Evolutionary conservation across 1,140 invertebrate species (phyloP).

Genomic region (Argopecten irradians): DNA sequence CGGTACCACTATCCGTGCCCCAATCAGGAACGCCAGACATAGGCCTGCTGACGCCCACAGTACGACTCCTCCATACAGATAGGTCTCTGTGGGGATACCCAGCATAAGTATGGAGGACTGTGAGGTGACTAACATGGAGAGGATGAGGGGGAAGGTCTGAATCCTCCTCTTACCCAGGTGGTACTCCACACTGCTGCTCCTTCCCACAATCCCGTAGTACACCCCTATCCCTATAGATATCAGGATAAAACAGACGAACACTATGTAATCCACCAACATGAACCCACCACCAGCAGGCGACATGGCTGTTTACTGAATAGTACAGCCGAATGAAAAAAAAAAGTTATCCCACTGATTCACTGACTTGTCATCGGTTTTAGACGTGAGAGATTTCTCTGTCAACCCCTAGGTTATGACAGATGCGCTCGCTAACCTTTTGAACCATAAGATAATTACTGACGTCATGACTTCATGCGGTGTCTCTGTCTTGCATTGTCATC

Average conservation of each 20-base stretch:
- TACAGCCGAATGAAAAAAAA: too few relatives aligned
- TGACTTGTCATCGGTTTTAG: too few relatives aligned
- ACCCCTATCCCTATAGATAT: constrained; percentile 83
- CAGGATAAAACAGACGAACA: constrained; percentile 44
- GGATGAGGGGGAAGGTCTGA: constrained; percentile 35
- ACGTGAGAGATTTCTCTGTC: too few relatives aligned
- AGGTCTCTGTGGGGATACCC: constrained; percentile 51
- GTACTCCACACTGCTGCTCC: constrained; percentile 89
- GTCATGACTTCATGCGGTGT: too few relatives aligned
- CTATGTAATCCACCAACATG: constrained; percentile 47
- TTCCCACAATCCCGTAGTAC: constrained; percentile 88
- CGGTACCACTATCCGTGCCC: constrained; percentile 42
- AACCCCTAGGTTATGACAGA: too few relatives aligned
- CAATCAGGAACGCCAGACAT: constrained; percentile 24
- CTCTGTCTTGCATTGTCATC: too few relatives aligned
- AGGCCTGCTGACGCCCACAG: constrained; percentile 34
- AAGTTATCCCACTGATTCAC: too few relatives aligned
- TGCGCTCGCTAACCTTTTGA: too few relatives aligned
- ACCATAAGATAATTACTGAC: too few relatives aligned
- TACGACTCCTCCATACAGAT: constrained; percentile 40
- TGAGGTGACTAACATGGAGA: constrained; percentile 50
- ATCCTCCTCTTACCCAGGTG: constrained; percentile 81
- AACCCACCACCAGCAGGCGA: too few relatives aligned
- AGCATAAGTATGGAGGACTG: constrained; percentile 52
- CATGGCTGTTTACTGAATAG: too few relatives aligned